Evolutionary conservation across 2,113 vertebrate species (phyloP).

Genomic region (Cephalopholis sonnerati): DNA sequence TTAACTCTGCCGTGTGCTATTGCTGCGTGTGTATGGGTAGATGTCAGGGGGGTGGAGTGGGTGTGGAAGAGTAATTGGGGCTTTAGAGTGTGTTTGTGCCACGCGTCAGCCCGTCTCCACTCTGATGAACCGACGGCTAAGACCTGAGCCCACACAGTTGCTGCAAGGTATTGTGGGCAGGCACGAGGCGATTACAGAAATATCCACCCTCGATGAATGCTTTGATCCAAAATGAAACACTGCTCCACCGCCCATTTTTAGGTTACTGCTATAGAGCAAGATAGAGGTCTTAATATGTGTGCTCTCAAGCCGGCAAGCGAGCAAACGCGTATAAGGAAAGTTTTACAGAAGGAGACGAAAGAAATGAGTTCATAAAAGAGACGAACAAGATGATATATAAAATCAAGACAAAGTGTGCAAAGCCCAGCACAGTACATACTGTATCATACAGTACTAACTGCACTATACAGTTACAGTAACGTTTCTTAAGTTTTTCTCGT

Average conservation of each 20-base stretch:
- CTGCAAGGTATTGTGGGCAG: conserved; percentile 76
- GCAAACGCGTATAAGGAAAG: not conserved
- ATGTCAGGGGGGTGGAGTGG: conserved; percentile 35
- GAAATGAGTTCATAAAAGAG: not conserved
- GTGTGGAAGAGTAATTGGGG: conserved; percentile 70
- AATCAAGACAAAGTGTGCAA: not conserved
- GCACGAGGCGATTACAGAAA: conserved; percentile 78
- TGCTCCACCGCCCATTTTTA: conserved; percentile 66
- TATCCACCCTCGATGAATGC: conserved; percentile 75
- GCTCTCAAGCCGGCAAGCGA: not conserved
- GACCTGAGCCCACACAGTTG: conserved; percentile 78
- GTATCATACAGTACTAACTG: too few relatives aligned
- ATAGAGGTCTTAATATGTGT: not conserved
- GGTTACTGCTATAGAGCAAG: conserved; percentile 33
- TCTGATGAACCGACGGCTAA: conserved; percentile 66
- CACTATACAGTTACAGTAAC: too few relatives aligned
- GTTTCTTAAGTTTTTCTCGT: too few relatives aligned
- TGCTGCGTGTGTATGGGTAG: conserved; percentile 56
- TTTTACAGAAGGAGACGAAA: not conserved
- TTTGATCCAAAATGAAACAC: conserved; percentile 77
- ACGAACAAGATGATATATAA: not conserved
- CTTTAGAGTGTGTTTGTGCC: conserved; percentile 76
- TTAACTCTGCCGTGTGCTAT: conserved; percentile 65
- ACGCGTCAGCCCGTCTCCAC: conserved; percentile 76
- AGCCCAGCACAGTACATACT: not conserved